phyloP scores from a whole-genome alignment of 2,113 vertebrate genomes.

The Hyaena hyaena region DNA sequence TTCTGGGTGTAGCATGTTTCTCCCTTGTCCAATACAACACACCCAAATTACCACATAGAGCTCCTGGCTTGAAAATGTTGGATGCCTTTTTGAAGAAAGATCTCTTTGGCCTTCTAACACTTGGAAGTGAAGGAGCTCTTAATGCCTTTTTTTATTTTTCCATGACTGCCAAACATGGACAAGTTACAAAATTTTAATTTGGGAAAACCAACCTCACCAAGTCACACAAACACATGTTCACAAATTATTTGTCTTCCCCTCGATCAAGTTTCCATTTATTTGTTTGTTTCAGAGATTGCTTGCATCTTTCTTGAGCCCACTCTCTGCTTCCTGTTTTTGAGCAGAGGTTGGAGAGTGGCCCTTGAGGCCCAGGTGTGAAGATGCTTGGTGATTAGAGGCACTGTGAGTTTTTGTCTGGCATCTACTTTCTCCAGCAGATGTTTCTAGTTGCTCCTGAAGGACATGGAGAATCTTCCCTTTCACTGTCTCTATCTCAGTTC shows the following conservation, averaged over 20 bases:
- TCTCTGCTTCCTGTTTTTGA: background rate
- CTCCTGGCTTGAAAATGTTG: slow-evolving; percentile 34
- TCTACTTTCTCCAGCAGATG: background rate
- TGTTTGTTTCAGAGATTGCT: slow-evolving; percentile 10
- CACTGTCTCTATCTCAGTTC: background rate
- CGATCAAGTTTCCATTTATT: background rate
- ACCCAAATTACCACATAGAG: slow-evolving; percentile 55
- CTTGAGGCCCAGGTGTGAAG: background rate
- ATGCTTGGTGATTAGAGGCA: background rate
- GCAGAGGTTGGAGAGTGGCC: background rate
- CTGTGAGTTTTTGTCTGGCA: background rate
- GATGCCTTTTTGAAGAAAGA: slow-evolving; percentile 15
- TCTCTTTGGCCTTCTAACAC: background rate
- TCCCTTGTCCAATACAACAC: slow-evolving; percentile 49
- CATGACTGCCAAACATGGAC: background rate
- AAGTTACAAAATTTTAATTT: slow-evolving; percentile 18
- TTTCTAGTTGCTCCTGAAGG: background rate
- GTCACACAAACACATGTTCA: background rate
- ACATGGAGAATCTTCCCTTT: background rate
- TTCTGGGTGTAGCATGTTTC: slow-evolving; percentile 59
- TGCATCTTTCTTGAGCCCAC: background rate
- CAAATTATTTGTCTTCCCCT: background rate
- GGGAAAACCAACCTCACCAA: background rate
- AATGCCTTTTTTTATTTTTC: background rate
- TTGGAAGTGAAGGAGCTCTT: background rate